Percentiles rank a stretch among this genome's conserved stretches.
These are phyloP conservation scores for Brachionus calyciflorus DNA, from an alignment of 1,140 invertebrate species.

Conservation along the genomic window DNA sequence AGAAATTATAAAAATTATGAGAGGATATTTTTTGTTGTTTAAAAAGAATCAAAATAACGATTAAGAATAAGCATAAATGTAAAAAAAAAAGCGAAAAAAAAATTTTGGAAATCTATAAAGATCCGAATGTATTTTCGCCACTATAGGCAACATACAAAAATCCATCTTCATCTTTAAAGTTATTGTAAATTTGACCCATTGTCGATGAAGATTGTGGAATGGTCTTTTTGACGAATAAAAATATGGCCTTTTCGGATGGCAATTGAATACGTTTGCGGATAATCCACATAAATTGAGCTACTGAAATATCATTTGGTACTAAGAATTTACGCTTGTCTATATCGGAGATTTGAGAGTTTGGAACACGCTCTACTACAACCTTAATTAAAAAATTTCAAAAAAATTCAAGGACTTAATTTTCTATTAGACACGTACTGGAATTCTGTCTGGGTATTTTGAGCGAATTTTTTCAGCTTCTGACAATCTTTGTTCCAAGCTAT, in stretches of 20 bases:
- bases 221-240: constrained; percentile 63
- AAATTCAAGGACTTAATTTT: no score
- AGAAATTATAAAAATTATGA: no score
- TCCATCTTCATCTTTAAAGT: constrained; percentile 63
- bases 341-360: constrained; percentile 59
- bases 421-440: constrained; percentile 61
- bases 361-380: constrained; percentile 62
- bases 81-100: constrained; percentile 10
- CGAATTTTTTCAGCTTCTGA: constrained; percentile 60
- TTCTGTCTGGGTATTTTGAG: constrained; percentile 62
- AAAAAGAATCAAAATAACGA: not conserved
- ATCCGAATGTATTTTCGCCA: constrained; percentile 62
- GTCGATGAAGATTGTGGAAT: constrained; percentile 56
- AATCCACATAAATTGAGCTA: constrained; percentile 66
- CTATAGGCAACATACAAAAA: constrained; percentile 64
- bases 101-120: not conserved
- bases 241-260: constrained; percentile 63
- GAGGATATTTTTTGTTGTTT: not conserved
- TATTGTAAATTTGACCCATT: constrained; percentile 62
- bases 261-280: constrained; percentile 62
- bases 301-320: constrained; percentile 63
- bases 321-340: constrained; percentile 64
- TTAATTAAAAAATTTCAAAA: not conserved
- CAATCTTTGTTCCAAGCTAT: constrained; percentile 56
- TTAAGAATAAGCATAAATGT: not conserved